phyloP scores from a whole-genome alignment of 2,113 vertebrate genomes.

The Ia io region DNA sequence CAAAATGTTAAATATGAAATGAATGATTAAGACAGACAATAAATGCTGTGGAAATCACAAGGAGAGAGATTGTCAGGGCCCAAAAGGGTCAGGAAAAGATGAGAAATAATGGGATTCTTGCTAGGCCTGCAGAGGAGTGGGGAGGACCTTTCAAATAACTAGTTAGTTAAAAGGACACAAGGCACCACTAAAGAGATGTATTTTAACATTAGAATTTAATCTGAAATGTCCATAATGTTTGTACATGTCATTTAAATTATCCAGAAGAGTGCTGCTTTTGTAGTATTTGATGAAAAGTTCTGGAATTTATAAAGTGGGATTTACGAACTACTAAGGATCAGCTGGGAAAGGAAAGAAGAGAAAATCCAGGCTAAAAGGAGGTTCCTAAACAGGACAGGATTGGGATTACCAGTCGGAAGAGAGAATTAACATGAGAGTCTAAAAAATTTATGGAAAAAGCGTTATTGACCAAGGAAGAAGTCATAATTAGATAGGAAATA shows the following conservation, averaged over 20 bases:
- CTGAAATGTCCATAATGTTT: not conserved
- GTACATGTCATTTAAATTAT: not conserved
- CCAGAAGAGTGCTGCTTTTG: not conserved
- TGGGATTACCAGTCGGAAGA: not conserved
- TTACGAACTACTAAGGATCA: conserved; percentile 8
- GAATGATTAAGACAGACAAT: not conserved
- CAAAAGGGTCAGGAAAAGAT: not conserved
- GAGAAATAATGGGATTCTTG: not conserved
- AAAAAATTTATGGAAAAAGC: conserved; percentile 1
- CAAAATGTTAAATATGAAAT: not conserved
- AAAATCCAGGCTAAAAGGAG: not conserved
- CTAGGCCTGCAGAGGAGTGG: not conserved
- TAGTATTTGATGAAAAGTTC: not conserved
- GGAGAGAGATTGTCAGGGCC: not conserved
- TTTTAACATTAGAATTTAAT: not conserved
- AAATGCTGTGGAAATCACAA: not conserved
- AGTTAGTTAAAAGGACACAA: not conserved
- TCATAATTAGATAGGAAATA: conserved; percentile 19
- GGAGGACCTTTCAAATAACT: not conserved
- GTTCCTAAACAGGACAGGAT: not conserved
- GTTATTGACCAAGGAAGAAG: not conserved
- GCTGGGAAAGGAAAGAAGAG: not conserved
- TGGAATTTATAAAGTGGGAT: not conserved
- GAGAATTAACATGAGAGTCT: not conserved
- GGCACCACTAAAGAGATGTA: not conserved